Evolutionary conservation across 2,797 vertebrate species (phyloP).

Genomic region (Chelonia mydas): DNA sequence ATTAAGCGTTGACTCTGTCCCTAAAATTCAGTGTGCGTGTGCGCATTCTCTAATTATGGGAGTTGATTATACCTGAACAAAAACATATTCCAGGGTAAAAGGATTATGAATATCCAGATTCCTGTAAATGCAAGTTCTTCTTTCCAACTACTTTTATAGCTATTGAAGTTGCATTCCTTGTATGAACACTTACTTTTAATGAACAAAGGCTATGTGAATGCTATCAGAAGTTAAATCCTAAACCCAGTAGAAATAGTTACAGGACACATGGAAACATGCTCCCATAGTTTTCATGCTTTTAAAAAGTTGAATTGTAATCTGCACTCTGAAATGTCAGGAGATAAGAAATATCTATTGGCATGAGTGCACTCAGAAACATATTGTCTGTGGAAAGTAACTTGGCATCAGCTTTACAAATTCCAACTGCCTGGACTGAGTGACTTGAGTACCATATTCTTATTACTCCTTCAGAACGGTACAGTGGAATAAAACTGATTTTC

Average conservation of each 20-base stretch:
- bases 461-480: neutral
- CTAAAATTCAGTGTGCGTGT: rapidly evolving
- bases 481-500: constrained; percentile 7
- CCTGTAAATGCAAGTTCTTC: constrained; percentile 16
- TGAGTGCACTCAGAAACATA: neutral
- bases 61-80: neutral
- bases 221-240: neutral
- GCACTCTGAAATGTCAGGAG: constrained; percentile 23
- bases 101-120: neutral
- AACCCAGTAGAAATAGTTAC: neutral
- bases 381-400: constrained; percentile 44
- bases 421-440: neutral
- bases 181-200: neutral
- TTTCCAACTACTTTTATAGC: constrained; percentile 8
- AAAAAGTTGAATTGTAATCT: constrained; percentile 30
- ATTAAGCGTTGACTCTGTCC: rapidly evolving
- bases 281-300: constrained; percentile 8
- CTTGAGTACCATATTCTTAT: neutral
- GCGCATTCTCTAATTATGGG: neutral
- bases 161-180: neutral
- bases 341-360: constrained; percentile 32
- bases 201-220: neutral
- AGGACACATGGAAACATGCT: neutral
- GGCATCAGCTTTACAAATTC: constrained; percentile 7
- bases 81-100: neutral